phyloP scores from a whole-genome alignment of 2,113 vertebrate genomes.

The Bambusicola thoracicus region DNA sequence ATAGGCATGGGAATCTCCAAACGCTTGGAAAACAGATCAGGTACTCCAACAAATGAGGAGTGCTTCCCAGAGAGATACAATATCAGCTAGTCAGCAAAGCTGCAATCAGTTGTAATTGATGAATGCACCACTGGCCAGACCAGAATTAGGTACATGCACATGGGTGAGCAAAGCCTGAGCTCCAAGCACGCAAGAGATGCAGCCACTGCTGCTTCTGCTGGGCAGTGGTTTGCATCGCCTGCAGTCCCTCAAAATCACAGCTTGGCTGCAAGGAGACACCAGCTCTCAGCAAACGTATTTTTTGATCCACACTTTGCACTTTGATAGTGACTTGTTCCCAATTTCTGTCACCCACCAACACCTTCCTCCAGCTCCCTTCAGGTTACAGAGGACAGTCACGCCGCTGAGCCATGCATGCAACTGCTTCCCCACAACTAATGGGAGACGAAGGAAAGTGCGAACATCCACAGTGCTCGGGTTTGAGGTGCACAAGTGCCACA shows the following conservation, averaged over 20 bases:
- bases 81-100: not conserved
- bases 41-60: not conserved
- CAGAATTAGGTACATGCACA: fast-evolving
- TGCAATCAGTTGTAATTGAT: not conserved
- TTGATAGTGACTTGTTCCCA: not conserved
- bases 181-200: not conserved
- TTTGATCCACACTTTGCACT: not conserved
- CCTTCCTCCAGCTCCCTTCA: not conserved
- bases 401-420: not conserved
- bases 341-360: not conserved
- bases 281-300: not conserved
- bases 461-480: fast-evolving
- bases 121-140: not conserved
- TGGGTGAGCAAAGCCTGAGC: not conserved
- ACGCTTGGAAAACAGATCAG: not conserved
- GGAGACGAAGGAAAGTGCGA: not conserved
- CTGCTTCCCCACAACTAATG: not conserved
- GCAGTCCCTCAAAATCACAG: not conserved
- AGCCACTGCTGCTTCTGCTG: not conserved
- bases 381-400: not conserved
- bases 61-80: not conserved
- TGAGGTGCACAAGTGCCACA: not conserved
- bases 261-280: not conserved
- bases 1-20: not conserved
- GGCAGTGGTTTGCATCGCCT: fast-evolving